phyloP scores from a whole-genome alignment of 2,797 vertebrate genomes.

The Pseudomugil gertrudae region DNA sequence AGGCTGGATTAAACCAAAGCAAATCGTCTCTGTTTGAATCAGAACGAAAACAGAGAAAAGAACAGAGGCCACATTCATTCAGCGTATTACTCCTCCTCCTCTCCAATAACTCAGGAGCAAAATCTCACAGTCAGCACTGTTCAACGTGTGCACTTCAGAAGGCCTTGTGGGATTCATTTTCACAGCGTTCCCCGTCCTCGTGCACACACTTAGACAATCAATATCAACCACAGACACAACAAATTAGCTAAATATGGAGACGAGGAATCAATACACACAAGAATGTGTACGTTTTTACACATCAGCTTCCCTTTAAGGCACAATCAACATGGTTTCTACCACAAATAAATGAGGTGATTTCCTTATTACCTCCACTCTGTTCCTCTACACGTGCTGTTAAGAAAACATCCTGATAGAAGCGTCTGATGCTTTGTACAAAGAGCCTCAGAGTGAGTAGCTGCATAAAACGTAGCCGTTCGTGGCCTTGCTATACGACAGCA shows the following conservation, averaged over 20 bases:
- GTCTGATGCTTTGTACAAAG: not conserved
- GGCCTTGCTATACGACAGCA: conserved; percentile 2
- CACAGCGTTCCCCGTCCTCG: conserved; percentile 6
- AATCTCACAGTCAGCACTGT: conserved; percentile 2
- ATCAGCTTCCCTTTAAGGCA: conserved; percentile 1
- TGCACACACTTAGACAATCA: conserved; percentile 35
- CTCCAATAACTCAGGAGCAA: not conserved
- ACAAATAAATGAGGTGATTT: not conserved
- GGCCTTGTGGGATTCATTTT: conserved; percentile 18
- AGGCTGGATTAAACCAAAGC: not conserved
- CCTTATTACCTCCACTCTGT: not conserved
- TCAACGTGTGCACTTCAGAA: not conserved
- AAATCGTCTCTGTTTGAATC: not conserved
- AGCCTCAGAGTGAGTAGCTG: not conserved
- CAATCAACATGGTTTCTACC: not conserved
- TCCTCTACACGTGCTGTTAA: not conserved
- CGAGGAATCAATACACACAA: conserved; percentile 28
- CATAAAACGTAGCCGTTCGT: not conserved
- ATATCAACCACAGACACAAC: conserved; percentile 33
- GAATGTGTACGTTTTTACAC: conserved; percentile 5
- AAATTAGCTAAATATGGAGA: conserved; percentile 19
- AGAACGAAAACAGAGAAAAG: not conserved
- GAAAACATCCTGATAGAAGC: not conserved
- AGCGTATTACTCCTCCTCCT: not conserved
- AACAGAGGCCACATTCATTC: not conserved